A percentile compares a stretch with the other conserved stretches of the same genome.
Conservation (phyloP, 2,888 invertebrate genomes). For the Hemicrepidius hirtus region DNA sequence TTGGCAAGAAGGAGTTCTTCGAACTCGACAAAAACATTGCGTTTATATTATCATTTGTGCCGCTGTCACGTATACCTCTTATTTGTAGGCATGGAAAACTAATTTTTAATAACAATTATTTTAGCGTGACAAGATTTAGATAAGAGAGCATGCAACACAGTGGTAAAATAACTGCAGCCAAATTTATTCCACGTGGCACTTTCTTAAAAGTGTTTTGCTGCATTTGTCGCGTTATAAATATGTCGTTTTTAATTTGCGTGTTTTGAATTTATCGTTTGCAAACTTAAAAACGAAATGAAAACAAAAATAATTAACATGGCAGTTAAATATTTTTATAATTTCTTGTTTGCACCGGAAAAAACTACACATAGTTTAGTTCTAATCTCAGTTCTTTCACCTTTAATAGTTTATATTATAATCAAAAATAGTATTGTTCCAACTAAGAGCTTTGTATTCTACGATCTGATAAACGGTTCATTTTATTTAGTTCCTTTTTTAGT, state of each 20-base stretch:
- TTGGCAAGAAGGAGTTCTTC: slow-evolving; percentile 41
- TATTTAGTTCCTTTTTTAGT: too few species aligned
- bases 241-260: slow-evolving; percentile 52
- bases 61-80: slow-evolving; percentile 51
- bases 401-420: too few species aligned
- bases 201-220: slow-evolving; percentile 20
- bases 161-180: slow-evolving; percentile 51
- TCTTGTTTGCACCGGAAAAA: background rate
- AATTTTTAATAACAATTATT: slow-evolving; percentile 57
- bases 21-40: slow-evolving; percentile 52
- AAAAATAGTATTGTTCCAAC: too few species aligned
- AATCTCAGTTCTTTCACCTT: too few species aligned
- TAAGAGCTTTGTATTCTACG: too few species aligned
- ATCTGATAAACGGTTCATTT: too few species aligned
- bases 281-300: slow-evolving; percentile 42
- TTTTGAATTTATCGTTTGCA: slow-evolving; percentile 46
- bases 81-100: slow-evolving; percentile 49
- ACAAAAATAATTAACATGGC: slow-evolving; percentile 35
- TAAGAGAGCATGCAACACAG: slow-evolving; percentile 58
- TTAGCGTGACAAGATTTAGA: slow-evolving; percentile 59
- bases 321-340: slow-evolving; percentile 17
- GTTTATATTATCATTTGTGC: slow-evolving; percentile 48
- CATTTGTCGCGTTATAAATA: slow-evolving; percentile 44
- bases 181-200: slow-evolving; percentile 36
- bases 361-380: too few species aligned